Evolutionary conservation across 2,888 invertebrate species (phyloP), one percentile per base, ranked within the genome.

Genomic region (Cantharis rustica): DNA sequence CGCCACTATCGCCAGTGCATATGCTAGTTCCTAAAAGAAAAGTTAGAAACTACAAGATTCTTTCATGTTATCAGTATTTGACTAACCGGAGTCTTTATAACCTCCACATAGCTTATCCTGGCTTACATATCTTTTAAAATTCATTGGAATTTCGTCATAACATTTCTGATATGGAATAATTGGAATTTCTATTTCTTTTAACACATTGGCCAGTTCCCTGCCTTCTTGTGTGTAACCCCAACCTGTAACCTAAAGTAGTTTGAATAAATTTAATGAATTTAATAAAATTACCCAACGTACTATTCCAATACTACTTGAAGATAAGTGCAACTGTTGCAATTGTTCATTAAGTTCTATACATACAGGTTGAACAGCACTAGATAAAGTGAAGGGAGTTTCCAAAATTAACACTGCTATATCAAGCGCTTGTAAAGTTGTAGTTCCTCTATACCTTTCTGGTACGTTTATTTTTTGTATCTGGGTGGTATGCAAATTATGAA

Each of bases 341-440:
- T 17, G 16, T 16, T 75, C 68, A 68, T 80, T 72, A 81, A 82
- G 83, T 15, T 84, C 83, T 7, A 85, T 80, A 77, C 88, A 88
- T 10, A 88, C 84, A 16, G 87, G 87, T 73, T 85, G 85, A 7
- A 88, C 85, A 10, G 85, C 82, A 61, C 80, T 79, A 0, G 85
- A 83, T 62, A 86, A 83, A 13, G 72, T 76, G 61, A 88, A 84
- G 10, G 78, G 69, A 20, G 80, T 79, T 63, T 81, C 79, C 13
- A 87, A 74, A 13, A 85, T 79, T 11, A 88, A 26, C 9, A 88
- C 72, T 0, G 87, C 87, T 61, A 88, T 84, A 80, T 88, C 88
- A 10, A 79, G 79, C 13, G 73, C 69, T 69, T 82, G 87, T n/a
- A 81, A 79, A 5, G 80, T 81, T n/a, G 69, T 26, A 11, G 71